Conservation (phyloP, 1,140 invertebrate genomes). For the Aphaenogaster floridana region DNA sequence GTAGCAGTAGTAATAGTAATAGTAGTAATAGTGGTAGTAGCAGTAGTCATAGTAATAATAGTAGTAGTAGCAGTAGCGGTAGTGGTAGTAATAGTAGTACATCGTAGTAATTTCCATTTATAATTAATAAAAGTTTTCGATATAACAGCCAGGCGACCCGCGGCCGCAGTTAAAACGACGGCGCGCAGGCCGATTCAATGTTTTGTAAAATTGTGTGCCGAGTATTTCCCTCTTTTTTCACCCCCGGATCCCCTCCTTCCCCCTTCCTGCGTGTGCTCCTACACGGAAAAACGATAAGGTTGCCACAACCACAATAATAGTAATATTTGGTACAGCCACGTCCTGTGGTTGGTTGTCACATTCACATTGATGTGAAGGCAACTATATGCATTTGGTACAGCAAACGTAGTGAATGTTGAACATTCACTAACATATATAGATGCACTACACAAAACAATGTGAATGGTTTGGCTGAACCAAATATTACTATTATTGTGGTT, state of each 20-base stretch:
- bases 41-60: constrained; percentile 78
- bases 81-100: constrained; percentile 77
- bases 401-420: too few species aligned
- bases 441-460: too few species aligned
- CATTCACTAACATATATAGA: too few species aligned
- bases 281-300: neutral
- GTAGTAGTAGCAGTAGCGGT: constrained; percentile 77
- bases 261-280: neutral
- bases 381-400: too few species aligned
- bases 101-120: constrained; percentile 77
- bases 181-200: constrained; percentile 67
- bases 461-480: too few species aligned
- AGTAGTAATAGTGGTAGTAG: constrained; percentile 76
- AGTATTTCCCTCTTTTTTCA: constrained; percentile 76
- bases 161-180: constrained; percentile 36
- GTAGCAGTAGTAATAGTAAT: constrained; percentile 77
- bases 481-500: too few species aligned
- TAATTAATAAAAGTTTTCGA: constrained; percentile 81
- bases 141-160: constrained; percentile 83
- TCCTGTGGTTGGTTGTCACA: too few species aligned
- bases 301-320: too few species aligned
- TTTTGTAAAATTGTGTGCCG: constrained; percentile 78
- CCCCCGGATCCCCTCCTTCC: constrained; percentile 41
- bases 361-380: too few species aligned
- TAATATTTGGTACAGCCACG: too few species aligned